Conservation (phyloP, 2,888 invertebrate species). For the Synergus itoensis region DNA sequence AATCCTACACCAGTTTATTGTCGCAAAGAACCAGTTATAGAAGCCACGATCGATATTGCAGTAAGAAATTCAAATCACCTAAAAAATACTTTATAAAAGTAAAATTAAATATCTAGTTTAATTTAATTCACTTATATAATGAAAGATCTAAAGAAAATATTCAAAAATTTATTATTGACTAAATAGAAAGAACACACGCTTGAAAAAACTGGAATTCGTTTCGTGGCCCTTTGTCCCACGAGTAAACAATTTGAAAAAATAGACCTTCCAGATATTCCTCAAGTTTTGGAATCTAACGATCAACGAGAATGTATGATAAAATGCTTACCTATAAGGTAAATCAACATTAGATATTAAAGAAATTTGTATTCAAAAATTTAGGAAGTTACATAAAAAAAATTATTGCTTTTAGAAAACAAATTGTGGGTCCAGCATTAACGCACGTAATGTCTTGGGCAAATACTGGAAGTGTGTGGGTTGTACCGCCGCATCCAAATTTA, state of each 20-base stretch:
- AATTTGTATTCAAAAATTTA: conserved; percentile 15
- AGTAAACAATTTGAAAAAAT: conserved; percentile 58
- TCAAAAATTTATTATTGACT: neutral
- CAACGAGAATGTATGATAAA: conserved; percentile 6
- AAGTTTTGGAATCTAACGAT: conserved; percentile 21
- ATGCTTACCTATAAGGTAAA: conserved; percentile 27
- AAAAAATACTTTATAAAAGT: neutral
- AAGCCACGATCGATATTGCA: conserved; percentile 58
- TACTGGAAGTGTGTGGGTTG: conserved; percentile 67
- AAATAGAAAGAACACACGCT: conserved; percentile 51
- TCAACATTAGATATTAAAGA: neutral
- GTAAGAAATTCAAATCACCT: conserved; percentile 49
- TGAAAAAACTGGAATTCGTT: conserved; percentile 65
- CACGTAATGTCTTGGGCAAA: conserved; percentile 64
- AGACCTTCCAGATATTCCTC: conserved; percentile 62
- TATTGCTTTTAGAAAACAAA: conserved; percentile 48
- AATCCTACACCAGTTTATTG: conserved; percentile 65
- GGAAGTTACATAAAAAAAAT: too few species aligned
- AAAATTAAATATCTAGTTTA: neutral
- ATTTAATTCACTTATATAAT: neutral
- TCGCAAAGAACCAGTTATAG: conserved; percentile 59
- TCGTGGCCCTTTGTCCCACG: conserved; percentile 68
- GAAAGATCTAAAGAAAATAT: neutral
- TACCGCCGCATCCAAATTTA: conserved; percentile 64
- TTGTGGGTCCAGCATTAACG: conserved; percentile 62